Evolutionary conservation across 2,888 invertebrate genomes (phyloP).

Genomic region (Polydrusus pterygomalis): DNA sequence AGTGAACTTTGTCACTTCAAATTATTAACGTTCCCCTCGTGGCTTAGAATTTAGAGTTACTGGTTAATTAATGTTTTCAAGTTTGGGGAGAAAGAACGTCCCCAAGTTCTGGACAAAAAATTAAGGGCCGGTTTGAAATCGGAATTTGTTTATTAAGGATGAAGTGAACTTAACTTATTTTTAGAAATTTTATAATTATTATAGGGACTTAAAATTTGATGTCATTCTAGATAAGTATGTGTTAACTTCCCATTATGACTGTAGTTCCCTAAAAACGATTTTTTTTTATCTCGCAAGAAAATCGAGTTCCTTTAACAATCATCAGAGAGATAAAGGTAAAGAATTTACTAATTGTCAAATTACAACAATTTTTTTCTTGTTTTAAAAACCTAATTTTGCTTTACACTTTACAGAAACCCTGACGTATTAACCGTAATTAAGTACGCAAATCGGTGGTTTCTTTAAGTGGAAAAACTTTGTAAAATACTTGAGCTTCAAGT

Average conservation of each 20-base stretch:
- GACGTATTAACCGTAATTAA: not conserved
- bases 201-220: too few relatives aligned
- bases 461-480: conserved; percentile 59
- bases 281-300: too few relatives aligned
- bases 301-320: too few relatives aligned
- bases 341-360: too few relatives aligned
- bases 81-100: conserved; percentile 28
- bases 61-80: conserved; percentile 48
- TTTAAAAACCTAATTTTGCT: too few relatives aligned
- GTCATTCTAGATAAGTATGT: too few relatives aligned
- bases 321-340: too few relatives aligned
- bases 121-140: not conserved
- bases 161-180: too few relatives aligned
- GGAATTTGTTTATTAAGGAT: not conserved
- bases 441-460: conserved; percentile 23
- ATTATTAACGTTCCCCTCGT: conserved; percentile 45
- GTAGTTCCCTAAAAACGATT: too few relatives aligned
- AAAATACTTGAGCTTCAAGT: conserved; percentile 61
- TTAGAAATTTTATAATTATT: too few relatives aligned
- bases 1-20: conserved; percentile 47
- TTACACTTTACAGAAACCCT: not conserved
- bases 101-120: conserved; percentile 15
- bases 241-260: too few relatives aligned
- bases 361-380: not conserved
- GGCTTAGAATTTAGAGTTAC: conserved; percentile 38